Percentiles rank a stretch among this genome's conserved stretches.
These are phyloP conservation scores for Cephus sareptanus DNA, from an alignment of 2,888 invertebrate species.

Conservation along the genomic window DNA sequence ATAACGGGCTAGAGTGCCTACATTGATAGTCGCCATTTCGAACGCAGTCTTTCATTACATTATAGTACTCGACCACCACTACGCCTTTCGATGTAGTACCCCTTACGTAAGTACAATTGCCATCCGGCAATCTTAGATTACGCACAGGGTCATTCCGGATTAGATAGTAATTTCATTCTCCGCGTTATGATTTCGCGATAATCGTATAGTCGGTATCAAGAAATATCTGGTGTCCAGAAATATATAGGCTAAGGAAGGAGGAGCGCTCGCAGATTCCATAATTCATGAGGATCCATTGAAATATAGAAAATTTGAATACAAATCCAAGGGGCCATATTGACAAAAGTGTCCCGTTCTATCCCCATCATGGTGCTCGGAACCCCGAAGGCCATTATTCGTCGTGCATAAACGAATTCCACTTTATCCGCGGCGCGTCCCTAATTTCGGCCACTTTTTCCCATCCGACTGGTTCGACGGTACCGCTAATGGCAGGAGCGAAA, in stretches of 20 bases:
- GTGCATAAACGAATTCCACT: constrained; percentile 34
- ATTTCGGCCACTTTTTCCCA: constrained; percentile 29
- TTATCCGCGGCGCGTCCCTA: constrained; percentile 42
- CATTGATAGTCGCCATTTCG: not conserved
- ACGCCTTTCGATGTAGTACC: not conserved
- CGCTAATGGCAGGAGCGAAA: constrained; percentile 3
- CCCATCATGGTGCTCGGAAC: not conserved
- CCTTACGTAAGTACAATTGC: not conserved
- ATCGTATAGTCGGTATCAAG: not conserved
- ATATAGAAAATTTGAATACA: not conserved
- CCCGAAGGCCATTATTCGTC: not conserved
- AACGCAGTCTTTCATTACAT: not conserved
- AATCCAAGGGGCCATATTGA: not conserved
- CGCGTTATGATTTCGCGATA: not conserved
- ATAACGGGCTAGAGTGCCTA: not conserved
- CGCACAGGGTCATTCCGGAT: not conserved
- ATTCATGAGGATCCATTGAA: not conserved
- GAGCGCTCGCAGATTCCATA: not conserved
- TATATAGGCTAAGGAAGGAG: not conserved
- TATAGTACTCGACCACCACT: not conserved
- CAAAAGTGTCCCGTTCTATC: not conserved
- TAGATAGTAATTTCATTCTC: not conserved
- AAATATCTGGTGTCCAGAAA: not conserved
- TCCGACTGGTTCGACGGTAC: constrained; percentile 31
- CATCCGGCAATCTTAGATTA: not conserved